These are phyloP conservation scores for Tangara arthus DNA, from an alignment of 2,797 vertebrate genomes.

Conservation along the genomic window DNA sequence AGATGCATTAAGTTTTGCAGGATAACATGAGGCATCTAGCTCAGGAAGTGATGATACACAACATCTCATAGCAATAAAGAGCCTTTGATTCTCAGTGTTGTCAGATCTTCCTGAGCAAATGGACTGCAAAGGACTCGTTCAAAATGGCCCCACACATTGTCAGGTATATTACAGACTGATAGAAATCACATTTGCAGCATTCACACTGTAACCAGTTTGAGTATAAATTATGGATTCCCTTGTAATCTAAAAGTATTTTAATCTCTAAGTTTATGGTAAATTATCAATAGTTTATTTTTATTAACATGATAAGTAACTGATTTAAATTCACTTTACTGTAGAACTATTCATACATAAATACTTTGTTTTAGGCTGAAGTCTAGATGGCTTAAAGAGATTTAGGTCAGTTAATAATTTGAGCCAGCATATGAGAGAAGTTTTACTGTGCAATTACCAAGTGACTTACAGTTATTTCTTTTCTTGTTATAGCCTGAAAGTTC, in stretches of 20 bases:
- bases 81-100: neutral
- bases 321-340: neutral
- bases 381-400: neutral
- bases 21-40: neutral
- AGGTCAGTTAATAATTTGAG: neutral
- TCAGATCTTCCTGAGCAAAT: neutral
- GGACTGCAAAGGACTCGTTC: neutral
- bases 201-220: neutral
- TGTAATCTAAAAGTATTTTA: neutral
- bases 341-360: neutral
- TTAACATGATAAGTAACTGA: neutral
- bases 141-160: accelerated
- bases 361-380: neutral
- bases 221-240: neutral
- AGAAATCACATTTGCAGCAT: neutral
- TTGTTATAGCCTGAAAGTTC: neutral
- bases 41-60: neutral
- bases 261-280: neutral
- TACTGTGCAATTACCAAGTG: neutral
- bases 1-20: neutral
- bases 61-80: neutral
- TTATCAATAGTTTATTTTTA: neutral
- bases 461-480: conserved; percentile 4
- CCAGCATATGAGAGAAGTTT: neutral
- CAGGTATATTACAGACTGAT: neutral